These are phyloP conservation scores for Pimpla rufipes DNA, from an alignment of 2,888 invertebrate genomes.

Conservation along the genomic window DNA sequence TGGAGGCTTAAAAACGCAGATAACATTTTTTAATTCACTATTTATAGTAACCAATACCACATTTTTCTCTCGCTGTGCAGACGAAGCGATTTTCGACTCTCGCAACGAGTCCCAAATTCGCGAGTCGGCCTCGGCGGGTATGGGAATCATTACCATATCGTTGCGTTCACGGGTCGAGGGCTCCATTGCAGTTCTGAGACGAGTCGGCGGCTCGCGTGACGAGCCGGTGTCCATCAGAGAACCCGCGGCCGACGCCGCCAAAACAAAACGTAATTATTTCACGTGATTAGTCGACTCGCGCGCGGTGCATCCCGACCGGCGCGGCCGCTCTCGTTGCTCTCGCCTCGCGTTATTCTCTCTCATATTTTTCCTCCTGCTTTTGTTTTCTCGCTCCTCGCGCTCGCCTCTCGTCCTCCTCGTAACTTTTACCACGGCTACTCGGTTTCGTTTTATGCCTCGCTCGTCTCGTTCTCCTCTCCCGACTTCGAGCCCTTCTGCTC, in stretches of 20 bases:
- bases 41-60: too few relatives aligned
- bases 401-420: slow-evolving; percentile 45
- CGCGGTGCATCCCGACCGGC: slow-evolving; percentile 62
- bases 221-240: slow-evolving; percentile 80
- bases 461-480: background rate
- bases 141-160: too few relatives aligned
- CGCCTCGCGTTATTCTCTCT: slow-evolving; percentile 45
- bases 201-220: slow-evolving; percentile 79
- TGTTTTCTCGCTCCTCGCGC: slow-evolving; percentile 21
- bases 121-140: slow-evolving; percentile 21
- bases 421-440: slow-evolving; percentile 13
- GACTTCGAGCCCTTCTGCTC: slow-evolving; percentile 24
- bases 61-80: too few relatives aligned
- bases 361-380: slow-evolving; percentile 31
- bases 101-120: slow-evolving; percentile 24
- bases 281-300: slow-evolving; percentile 80
- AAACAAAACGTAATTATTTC: slow-evolving; percentile 84
- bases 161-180: background rate
- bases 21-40: too few relatives aligned
- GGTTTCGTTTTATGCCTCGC: slow-evolving; percentile 12
- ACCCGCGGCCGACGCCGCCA: slow-evolving; percentile 73
- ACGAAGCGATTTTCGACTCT: too few relatives aligned
- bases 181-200: slow-evolving; percentile 15
- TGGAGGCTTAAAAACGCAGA: too few relatives aligned
- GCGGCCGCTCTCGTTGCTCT: slow-evolving; percentile 45